These are phyloP conservation scores for Sphenopsis melanotis DNA, from an alignment of 2,797 vertebrate genomes.

Conservation along the genomic window DNA sequence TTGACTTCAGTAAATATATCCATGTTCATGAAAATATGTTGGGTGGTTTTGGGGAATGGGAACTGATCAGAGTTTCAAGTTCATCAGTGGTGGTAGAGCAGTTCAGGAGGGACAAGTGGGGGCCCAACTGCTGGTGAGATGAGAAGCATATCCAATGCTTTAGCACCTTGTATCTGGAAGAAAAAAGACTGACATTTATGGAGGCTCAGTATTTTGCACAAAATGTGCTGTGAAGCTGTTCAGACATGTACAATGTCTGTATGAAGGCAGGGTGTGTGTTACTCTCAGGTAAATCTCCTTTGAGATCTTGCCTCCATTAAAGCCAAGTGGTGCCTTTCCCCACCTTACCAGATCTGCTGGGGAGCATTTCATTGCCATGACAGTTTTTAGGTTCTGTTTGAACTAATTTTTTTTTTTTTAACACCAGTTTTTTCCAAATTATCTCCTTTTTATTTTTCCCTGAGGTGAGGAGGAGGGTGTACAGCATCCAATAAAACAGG, in stretches of 20 bases:
- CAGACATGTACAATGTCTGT: background rate
- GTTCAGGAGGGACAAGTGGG: background rate
- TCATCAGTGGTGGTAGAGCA: background rate
- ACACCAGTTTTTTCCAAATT: background rate
- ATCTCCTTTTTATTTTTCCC: background rate
- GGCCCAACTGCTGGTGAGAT: background rate
- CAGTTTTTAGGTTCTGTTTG: background rate
- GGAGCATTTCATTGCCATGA: background rate
- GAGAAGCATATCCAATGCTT: background rate
- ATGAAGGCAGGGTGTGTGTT: background rate
- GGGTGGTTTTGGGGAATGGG: background rate
- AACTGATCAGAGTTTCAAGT: background rate
- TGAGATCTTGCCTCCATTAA: background rate
- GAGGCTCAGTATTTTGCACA: background rate
- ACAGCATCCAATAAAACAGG: background rate
- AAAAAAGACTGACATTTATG: background rate
- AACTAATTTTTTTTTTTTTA: background rate
- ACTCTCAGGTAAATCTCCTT: background rate
- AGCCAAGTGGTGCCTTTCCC: background rate
- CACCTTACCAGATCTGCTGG: background rate
- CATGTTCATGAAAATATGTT: background rate
- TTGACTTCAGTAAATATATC: background rate
- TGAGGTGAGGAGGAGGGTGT: background rate
- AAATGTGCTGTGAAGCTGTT: background rate
- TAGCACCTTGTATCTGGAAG: background rate